Base-by-base conservation (phyloP, 2,797 vertebrate genomes). In the Xenentodon cancila region DNA sequence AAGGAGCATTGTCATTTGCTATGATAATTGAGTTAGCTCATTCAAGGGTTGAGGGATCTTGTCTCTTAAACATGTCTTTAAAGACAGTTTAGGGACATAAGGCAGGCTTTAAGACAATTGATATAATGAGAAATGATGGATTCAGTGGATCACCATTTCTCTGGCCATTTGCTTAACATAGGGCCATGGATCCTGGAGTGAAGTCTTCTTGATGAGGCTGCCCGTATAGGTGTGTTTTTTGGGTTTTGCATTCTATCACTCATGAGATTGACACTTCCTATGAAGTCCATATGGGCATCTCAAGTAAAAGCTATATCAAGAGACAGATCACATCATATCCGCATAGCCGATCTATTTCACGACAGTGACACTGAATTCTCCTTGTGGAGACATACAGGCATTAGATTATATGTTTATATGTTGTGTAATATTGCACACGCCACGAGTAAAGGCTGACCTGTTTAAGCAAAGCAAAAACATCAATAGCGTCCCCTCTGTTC, bases 21-120 rank as follows among this genome's bases (percentile, higher is more conserved):
- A 92, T 91, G 84, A 92, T 93, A 93, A 94, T 92, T 88, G 84
- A 92, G 89, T 85, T 89, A 82, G 87, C 86, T 87, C 88, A 88
- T 92, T 92, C 87, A 87, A 74, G 80, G 79, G 68, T 82, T 88
- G 81, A 77, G 71, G 61, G 73, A 62, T 80, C 84, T 79, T 85
- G 89, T 91, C 85, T 87, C 73, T 88, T 87, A 88, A 54, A 88
- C 75, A 67, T 87, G 73, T 83, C 84, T 90, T 88, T 88, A 91
- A 92, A 85, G 80, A 56, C 64, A 85, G 81, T 88, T 64, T 57
- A 57, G 75, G 68, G 51, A 78, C 80, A 91, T 85, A 76, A 84
- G 86, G 84, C 71, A 64, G 72, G 48, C 53, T 73, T 59, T 78
- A 80, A 91, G 64, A 92, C 91, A 93, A 92, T 88, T 34, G 66